Conservation (phyloP, 2,113 vertebrate genomes). For the Sorex fumeus region DNA sequence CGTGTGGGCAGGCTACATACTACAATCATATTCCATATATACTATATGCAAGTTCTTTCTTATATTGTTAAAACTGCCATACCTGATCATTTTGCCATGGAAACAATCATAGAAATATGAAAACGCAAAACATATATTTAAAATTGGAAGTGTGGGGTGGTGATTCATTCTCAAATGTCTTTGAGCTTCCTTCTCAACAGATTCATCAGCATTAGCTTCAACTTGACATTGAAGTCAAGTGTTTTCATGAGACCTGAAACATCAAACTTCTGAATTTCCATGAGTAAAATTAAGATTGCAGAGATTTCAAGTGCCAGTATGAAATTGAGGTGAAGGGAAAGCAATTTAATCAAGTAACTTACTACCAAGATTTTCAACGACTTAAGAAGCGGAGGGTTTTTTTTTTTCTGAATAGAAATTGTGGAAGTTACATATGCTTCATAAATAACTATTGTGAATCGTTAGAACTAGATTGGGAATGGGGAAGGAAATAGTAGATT, state of each 20-base stretch:
- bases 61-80: neutral
- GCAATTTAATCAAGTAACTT: conserved; percentile 10
- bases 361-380: neutral
- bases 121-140: neutral
- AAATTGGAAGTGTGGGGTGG: conserved; percentile 28
- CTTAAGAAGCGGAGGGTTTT: neutral
- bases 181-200: neutral
- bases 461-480: neutral
- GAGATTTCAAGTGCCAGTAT: conserved; percentile 29
- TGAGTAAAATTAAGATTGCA: conserved; percentile 24
- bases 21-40: no score
- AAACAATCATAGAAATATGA: conserved; percentile 1
- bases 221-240: neutral
- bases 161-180: conserved; percentile 34
- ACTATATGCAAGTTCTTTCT: neutral
- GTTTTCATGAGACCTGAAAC: neutral
- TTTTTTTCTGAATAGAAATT: neutral
- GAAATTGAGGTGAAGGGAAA: conserved; percentile 7
- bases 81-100: conserved; percentile 37
- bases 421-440: no score
- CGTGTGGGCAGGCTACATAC: no score
- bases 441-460: neutral
- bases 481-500: neutral
- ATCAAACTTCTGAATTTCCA: conserved; percentile 26
- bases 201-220: neutral